These are phyloP conservation scores for Dipodomys ordii DNA, from an alignment of 2,113 vertebrate species.

Conservation along the genomic window DNA sequence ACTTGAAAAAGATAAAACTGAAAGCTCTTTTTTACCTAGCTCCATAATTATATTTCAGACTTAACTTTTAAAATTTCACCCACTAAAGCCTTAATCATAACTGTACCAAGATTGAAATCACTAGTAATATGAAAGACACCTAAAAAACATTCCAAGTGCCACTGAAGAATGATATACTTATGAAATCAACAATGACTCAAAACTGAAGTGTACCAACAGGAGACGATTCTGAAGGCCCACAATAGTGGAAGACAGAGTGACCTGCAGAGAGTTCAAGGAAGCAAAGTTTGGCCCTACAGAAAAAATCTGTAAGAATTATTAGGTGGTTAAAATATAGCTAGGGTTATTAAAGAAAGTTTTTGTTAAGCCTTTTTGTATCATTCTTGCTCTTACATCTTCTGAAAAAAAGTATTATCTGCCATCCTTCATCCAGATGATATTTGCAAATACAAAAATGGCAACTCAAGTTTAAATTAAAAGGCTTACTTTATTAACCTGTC, in stretches of 20 bases:
- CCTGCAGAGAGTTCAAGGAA: neutral
- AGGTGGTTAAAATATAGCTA: neutral
- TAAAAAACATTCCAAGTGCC: neutral
- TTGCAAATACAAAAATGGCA: conserved; percentile 50
- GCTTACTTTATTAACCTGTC: conserved; percentile 85
- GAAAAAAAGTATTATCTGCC: neutral
- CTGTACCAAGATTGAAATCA: conserved; percentile 33
- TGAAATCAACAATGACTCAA: neutral
- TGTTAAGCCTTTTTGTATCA: conserved; percentile 13
- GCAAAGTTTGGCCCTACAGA: neutral
- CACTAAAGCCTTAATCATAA: conserved; percentile 29
- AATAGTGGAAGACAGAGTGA: neutral
- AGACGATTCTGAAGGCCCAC: neutral
- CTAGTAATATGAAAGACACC: neutral
- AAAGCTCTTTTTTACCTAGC: neutral
- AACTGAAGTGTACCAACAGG: conserved; percentile 3
- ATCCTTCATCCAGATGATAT: conserved; percentile 32
- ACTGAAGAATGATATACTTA: neutral
- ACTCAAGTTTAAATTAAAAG: conserved; percentile 86
- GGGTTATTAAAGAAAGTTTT: neutral
- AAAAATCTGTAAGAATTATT: neutral
- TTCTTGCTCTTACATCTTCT: neutral
- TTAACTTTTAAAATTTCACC: conserved; percentile 24
- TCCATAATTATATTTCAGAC: conserved; percentile 16
- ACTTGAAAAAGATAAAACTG: conserved; percentile 34